Base-by-base conservation (phyloP, 1,140 invertebrate genomes). In the Megalonaias nervosa region DNA sequence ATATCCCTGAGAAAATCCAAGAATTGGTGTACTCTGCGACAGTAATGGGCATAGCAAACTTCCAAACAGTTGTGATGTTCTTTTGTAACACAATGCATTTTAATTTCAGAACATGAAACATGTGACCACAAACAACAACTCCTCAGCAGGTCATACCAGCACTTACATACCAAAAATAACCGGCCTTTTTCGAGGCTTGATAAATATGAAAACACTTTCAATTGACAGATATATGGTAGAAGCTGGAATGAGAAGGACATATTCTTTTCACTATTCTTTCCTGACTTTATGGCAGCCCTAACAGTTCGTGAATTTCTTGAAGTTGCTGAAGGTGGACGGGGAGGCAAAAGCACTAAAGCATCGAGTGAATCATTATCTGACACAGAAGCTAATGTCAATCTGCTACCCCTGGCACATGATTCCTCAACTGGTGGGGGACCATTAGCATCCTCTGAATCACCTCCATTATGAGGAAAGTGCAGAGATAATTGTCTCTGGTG, bases 161-260 rank as follows among this genome's bases (percentile, higher is more conserved):
- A 67, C 23, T 74, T 67, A 75, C 88, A 90, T 1, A 90, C 86
- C 31, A 71, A 66, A 21, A 84, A 75, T 57, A 69, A 31, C 5
- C 65, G 31, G 6, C 87, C 89, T 71, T 89, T 86, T 26, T 89
- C 85, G 59, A 81, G 69, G n/a, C 83, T 79, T 21, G 67, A 78
- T 16, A 90, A 74, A 58, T 82, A 89, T 11, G 83, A 79, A 68
- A 90, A 90, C 38, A 90, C 79, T 64, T 87, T 89, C 16, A 89
- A 68, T 79, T 89, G 84, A 71, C 85, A 88, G 56, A 87, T 83
- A 58, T 80, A 71, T 15, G 89, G 89, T 17, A 90, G 73, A n/a
- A 72, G 67, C 19, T 84, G 71, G 73, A 90, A 88, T 38, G 86
- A 85, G 72, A 90, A 88, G 38, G 38, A 48, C 38, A 48, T 48